Evolutionary conservation across 2,888 invertebrate species (phyloP).

Genomic region (Abscondita cerata): DNA sequence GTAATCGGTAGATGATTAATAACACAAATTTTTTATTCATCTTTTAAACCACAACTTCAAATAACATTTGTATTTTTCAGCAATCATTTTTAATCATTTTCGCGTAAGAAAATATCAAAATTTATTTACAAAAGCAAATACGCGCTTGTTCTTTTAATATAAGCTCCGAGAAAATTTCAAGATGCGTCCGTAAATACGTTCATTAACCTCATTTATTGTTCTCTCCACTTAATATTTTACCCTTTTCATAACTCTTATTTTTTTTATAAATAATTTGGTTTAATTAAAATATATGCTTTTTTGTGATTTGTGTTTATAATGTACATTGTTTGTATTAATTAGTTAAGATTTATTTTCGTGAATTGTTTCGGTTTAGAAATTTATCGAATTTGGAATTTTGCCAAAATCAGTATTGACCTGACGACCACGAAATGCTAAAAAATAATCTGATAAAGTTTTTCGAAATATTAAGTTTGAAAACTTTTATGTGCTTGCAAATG

Average conservation of each 20-base stretch:
- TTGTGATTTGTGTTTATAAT: no score
- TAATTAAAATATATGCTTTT: no score
- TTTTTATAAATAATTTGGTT: no score
- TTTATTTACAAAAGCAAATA: neutral
- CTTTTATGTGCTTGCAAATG: neutral
- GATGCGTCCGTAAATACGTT: neutral
- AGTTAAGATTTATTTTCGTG: no score
- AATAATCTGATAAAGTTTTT: neutral
- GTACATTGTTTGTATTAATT: no score
- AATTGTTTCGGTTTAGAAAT: no score
- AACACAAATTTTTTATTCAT: neutral
- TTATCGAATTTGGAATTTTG: slow-evolving; percentile 2
- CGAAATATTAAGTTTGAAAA: neutral
- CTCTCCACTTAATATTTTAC: neutral
- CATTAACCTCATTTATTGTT: slow-evolving; percentile 1
- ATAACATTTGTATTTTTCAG: no score
- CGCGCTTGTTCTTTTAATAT: neutral
- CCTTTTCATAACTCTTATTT: no score
- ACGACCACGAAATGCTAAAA: neutral
- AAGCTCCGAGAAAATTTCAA: neutral
- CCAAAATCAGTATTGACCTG: slow-evolving; percentile 5
- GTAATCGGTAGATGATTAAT: neutral
- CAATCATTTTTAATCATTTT: neutral
- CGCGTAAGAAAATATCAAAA: neutral
- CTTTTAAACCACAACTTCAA: no score